Conservation (phyloP, 2,797 vertebrate genomes). For the Manis crassicaudata region DNA sequence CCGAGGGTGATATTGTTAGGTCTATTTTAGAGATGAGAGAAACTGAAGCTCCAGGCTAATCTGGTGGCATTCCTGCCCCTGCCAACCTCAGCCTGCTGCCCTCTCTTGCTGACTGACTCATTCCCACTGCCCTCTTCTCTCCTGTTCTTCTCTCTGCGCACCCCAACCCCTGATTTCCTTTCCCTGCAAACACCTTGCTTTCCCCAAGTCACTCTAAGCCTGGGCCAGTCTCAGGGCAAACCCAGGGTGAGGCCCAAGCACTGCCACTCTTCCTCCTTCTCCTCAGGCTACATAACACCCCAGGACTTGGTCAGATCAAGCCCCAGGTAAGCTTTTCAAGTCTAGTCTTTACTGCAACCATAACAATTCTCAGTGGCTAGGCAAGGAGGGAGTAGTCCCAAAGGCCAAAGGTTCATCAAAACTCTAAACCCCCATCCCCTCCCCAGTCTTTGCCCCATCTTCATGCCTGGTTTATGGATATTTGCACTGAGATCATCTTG, state of each 20-base stretch:
- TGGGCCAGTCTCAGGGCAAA: conserved; percentile 15
- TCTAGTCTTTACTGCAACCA: not conserved
- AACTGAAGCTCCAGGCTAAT: not conserved
- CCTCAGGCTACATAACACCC: not conserved
- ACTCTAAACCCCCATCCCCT: not conserved
- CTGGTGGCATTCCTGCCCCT: not conserved
- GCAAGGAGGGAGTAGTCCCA: not conserved
- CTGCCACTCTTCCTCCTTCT: not conserved
- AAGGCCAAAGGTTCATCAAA: conserved; percentile 10
- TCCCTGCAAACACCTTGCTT: not conserved
- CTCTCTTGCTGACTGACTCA: not conserved
- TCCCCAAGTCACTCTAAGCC: not conserved
- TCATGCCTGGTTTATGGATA: conserved; percentile 44
- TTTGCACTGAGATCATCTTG: conserved; percentile 30
- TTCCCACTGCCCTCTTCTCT: not conserved
- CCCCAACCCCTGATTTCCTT: not conserved
- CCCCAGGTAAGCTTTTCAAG: not conserved
- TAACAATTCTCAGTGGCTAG: not conserved
- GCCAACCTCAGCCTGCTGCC: not conserved
- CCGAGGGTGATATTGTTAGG: not conserved
- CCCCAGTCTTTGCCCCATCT: not conserved
- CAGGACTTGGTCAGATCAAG: not conserved
- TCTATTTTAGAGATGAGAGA: not conserved
- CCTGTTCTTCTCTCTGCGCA: not conserved
- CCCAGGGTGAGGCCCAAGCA: not conserved